Conservation (phyloP, 2,113 vertebrate genomes). For the Atrichornis clamosus region DNA sequence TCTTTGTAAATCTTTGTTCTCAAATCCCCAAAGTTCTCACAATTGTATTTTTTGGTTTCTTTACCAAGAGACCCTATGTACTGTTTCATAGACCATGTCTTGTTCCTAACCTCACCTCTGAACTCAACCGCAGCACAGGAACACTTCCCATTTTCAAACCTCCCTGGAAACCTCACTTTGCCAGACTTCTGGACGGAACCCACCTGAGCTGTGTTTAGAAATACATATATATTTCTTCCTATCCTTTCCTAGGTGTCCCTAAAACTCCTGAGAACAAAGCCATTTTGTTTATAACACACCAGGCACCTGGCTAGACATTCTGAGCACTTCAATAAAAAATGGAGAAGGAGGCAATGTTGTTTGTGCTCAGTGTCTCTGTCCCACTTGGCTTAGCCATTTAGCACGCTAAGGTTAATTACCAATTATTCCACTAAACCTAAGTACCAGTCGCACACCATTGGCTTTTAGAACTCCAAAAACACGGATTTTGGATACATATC, state of each 20-base stretch:
- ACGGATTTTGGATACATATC: not conserved
- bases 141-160: not conserved
- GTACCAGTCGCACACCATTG: accelerated
- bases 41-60: not conserved
- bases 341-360: not conserved
- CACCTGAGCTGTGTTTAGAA: not conserved
- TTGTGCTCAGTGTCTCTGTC: not conserved
- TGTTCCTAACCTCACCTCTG: not conserved
- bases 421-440: not conserved
- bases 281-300: not conserved
- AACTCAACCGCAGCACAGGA: accelerated
- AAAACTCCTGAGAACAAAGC: not conserved
- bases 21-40: not conserved
- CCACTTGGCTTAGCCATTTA: not conserved
- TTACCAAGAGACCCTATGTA: not conserved
- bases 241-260: not conserved
- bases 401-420: not conserved
- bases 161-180: not conserved
- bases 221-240: not conserved
- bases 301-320: not conserved
- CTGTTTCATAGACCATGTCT: not conserved
- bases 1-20: not conserved
- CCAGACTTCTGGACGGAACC: not conserved
- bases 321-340: not conserved
- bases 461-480: not conserved